A percentile compares a stretch with the other conserved stretches of the same genome.
These are phyloP conservation scores for Lanistes nyassanus DNA, from an alignment of 1,140 invertebrate species.

Conservation along the genomic window DNA sequence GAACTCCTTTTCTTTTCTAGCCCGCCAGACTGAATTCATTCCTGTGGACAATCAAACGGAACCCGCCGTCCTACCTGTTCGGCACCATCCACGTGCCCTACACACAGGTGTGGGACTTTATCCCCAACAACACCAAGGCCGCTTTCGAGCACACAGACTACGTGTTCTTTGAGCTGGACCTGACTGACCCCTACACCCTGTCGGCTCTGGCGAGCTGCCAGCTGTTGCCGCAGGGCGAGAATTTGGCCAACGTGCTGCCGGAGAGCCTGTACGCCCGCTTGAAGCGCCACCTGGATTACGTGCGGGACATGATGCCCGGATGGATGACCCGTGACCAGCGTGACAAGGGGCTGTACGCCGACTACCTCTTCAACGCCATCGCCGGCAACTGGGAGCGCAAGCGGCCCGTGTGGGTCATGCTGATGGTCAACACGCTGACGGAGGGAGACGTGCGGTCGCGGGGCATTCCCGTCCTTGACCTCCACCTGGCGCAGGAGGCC, in stretches of 20 bases:
- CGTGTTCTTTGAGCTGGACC: slow-evolving; percentile 72
- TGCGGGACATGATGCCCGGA: slow-evolving; percentile 63
- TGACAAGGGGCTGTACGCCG: slow-evolving; percentile 68
- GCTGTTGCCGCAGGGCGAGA: slow-evolving; percentile 67
- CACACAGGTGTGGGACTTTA: slow-evolving; percentile 71
- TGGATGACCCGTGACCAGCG: slow-evolving; percentile 71
- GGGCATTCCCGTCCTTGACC: slow-evolving; percentile 71
- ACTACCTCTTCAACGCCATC: slow-evolving; percentile 71
- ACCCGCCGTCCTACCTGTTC: slow-evolving; percentile 72
- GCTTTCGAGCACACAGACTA: slow-evolving; percentile 69
- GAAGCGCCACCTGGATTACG: slow-evolving; percentile 70
- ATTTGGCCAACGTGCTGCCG: slow-evolving; percentile 69
- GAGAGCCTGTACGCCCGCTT: slow-evolving; percentile 67
- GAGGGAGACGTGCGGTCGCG: slow-evolving; percentile 70
- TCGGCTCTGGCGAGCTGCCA: slow-evolving; percentile 70
- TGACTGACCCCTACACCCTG: slow-evolving; percentile 69
- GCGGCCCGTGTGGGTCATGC: slow-evolving; percentile 72
- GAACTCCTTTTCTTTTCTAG: slow-evolving; percentile 46
- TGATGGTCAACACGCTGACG: slow-evolving; percentile 72
- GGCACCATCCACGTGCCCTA: slow-evolving; percentile 75
- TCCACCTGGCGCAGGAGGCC: slow-evolving; percentile 71
- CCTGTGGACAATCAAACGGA: slow-evolving; percentile 64
- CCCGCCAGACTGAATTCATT: slow-evolving; percentile 63
- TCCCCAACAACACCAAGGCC: slow-evolving; percentile 70
- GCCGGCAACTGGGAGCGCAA: slow-evolving; percentile 72